Percentiles rank a stretch among this genome's conserved stretches.
Conservation (phyloP, 1,140 invertebrate species). For the Anadara kagoshimensis region DNA sequence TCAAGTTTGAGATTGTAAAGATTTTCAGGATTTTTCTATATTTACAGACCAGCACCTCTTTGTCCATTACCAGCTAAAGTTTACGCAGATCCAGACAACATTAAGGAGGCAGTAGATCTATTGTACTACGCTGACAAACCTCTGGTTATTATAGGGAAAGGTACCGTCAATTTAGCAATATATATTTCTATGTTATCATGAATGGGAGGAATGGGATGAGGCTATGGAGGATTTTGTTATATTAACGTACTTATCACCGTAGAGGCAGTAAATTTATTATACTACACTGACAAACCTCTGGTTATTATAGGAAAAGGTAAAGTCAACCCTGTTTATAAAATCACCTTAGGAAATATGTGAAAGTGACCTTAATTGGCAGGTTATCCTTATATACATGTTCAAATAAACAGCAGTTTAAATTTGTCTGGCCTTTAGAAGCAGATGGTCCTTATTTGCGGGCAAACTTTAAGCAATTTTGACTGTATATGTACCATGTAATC, state of each 20-base stretch:
- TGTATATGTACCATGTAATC: no score
- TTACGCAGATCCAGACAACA: conserved; percentile 80
- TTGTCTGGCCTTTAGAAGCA: no score
- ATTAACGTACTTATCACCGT: neutral
- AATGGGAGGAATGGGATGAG: no score
- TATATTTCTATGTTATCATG: neutral
- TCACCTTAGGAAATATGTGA: no score
- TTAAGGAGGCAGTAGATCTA: conserved; percentile 82
- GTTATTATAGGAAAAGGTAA: conserved; percentile 94
- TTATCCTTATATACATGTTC: no score
- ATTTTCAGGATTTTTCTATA: conserved; percentile 12
- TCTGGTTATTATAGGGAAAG: conserved; percentile 94
- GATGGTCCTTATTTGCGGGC: no score
- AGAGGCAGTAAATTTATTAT: conserved; percentile 82
- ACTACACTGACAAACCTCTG: conserved; percentile 85
- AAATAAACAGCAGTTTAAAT: no score
- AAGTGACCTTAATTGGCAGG: no score
- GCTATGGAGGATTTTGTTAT: no score
- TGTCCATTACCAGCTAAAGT: conserved; percentile 79
- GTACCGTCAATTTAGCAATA: conserved; percentile 65
- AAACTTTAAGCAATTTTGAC: no score
- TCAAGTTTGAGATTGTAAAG: no score
- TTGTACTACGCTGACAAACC: conserved; percentile 85
- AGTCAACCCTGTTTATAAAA: no score
- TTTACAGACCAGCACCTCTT: conserved; percentile 37